phyloP scores from a whole-genome alignment of 2,888 invertebrate genomes.

The Trachelus troglodyta region DNA sequence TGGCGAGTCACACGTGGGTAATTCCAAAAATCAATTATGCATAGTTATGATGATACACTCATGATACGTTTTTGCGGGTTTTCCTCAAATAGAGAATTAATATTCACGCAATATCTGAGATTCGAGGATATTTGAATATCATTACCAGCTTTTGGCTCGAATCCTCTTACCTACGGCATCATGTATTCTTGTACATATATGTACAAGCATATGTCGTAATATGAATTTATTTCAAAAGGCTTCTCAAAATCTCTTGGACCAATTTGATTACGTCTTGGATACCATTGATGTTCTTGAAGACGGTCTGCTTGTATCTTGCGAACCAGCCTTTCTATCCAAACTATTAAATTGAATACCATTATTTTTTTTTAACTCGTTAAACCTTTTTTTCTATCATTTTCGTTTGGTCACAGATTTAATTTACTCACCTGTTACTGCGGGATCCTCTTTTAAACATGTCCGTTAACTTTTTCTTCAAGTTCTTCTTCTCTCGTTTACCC shows the following conservation, averaged over 20 bases:
- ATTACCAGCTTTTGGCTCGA: no score
- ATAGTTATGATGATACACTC: neutral
- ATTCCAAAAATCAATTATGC: neutral
- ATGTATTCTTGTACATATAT: neutral
- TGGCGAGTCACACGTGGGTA: neutral
- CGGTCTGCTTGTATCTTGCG: conserved; percentile 54
- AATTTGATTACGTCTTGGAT: conserved; percentile 40
- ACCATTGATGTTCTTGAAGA: conserved; percentile 57
- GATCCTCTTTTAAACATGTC: conserved; percentile 85
- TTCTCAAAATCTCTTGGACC: neutral
- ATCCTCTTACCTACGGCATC: neutral
- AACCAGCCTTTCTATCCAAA: conserved; percentile 51
- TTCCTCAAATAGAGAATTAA: neutral
- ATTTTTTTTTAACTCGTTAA: neutral
- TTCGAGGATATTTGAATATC: neutral
- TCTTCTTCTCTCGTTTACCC: conserved; percentile 70
- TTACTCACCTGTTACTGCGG: conserved; percentile 75
- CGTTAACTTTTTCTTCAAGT: conserved; percentile 82
- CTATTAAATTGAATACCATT: conserved; percentile 27
- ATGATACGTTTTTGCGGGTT: neutral
- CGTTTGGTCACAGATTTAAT: neutral
- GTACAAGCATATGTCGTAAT: neutral
- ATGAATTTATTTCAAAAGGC: neutral
- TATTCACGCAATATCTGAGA: neutral
- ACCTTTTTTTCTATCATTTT: neutral